Conservation (phyloP, 2,888 invertebrate genomes). For the Oligia fasciuncula region DNA sequence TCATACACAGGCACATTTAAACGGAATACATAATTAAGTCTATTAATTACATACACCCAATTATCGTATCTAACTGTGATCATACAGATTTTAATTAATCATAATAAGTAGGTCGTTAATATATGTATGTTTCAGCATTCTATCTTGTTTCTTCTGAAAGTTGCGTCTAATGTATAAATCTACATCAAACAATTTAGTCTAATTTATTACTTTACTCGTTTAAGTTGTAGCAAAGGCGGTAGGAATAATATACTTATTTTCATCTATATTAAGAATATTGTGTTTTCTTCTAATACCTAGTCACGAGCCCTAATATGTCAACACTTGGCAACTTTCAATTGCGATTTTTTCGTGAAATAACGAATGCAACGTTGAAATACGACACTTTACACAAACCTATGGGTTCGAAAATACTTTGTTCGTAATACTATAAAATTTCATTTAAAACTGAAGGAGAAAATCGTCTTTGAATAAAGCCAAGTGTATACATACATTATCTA, state of each 20-base stretch:
- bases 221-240: neutral
- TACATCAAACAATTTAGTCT: neutral
- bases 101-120: neutral
- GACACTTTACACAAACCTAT: no score
- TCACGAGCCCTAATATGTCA: no score
- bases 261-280: neutral
- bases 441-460: no score
- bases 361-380: no score
- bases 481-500: no score
- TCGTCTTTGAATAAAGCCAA: no score
- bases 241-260: neutral
- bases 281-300: neutral
- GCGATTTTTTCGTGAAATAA: no score
- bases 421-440: no score
- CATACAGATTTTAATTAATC: constrained; percentile 30
- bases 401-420: no score
- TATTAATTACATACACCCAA: constrained; percentile 32
- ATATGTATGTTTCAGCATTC: constrained; percentile 7
- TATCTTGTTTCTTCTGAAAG: neutral
- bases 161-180: neutral
- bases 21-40: constrained; percentile 26
- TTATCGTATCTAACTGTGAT: constrained; percentile 22
- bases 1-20: constrained; percentile 13
- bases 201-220: neutral
- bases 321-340: no score